These are phyloP conservation scores for Oncorhynchus nerka DNA, from an alignment of 2,113 vertebrate genomes.

Conservation along the genomic window DNA sequence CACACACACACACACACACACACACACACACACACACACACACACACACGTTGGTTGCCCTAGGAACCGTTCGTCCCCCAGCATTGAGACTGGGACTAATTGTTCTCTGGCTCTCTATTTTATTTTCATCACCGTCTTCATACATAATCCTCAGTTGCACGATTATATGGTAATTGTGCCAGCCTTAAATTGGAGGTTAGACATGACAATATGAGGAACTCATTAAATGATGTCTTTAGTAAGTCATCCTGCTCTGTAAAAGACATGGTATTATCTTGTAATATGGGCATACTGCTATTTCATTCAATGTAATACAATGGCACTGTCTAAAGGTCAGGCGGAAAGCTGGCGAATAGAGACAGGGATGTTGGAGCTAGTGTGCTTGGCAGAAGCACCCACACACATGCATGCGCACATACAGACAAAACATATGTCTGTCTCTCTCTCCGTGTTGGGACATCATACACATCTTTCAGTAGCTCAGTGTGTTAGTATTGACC, in stretches of 20 bases:
- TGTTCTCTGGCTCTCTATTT: background rate
- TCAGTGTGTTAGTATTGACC: background rate
- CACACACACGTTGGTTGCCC: slow-evolving; percentile 13
- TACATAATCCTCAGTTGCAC: too few species aligned
- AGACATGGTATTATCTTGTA: too few species aligned
- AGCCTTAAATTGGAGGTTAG: background rate
- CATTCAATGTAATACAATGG: background rate
- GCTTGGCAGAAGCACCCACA: background rate
- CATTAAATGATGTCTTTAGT: too few species aligned
- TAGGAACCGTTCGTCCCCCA: too few species aligned
- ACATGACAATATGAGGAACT: background rate
- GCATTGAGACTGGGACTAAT: background rate
- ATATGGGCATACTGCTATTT: background rate
- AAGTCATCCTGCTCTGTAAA: too few species aligned
- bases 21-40: slow-evolving; percentile 36
- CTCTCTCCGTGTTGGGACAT: background rate
- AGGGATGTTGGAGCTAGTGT: background rate
- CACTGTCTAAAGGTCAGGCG: background rate
- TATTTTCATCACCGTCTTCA: too few species aligned
- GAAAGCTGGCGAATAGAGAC: background rate
- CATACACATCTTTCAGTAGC: background rate
- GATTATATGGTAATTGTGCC: too few species aligned
- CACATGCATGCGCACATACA: background rate
- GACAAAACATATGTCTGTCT: background rate
- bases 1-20: slow-evolving; percentile 12